These are phyloP conservation scores for Ceratina australensis DNA, from an alignment of 1,140 invertebrate genomes.

Conservation along the genomic window DNA sequence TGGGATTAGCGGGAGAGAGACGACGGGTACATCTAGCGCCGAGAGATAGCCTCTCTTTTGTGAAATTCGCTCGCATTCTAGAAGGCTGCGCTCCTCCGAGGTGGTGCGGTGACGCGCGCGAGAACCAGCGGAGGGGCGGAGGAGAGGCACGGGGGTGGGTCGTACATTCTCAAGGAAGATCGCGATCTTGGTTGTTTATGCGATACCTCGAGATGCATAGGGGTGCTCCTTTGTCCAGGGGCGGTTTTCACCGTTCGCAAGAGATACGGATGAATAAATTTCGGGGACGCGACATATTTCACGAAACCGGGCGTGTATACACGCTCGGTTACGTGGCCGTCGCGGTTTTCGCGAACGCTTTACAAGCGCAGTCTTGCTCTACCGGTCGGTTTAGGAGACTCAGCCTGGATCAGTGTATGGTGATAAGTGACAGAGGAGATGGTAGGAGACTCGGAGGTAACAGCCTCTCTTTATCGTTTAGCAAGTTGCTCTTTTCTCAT, in stretches of 20 bases:
- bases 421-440: slow-evolving; percentile 36
- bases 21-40: background rate
- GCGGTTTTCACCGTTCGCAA: slow-evolving; percentile 56
- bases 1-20: slow-evolving; percentile 51
- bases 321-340: slow-evolving; percentile 26
- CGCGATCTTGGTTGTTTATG: slow-evolving; percentile 71
- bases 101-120: background rate
- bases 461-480: slow-evolving; percentile 29
- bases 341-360: slow-evolving; percentile 26
- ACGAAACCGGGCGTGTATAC: slow-evolving; percentile 11
- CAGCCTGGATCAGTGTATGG: slow-evolving; percentile 27
- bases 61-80: slow-evolving; percentile 27
- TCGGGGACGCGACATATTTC: slow-evolving; percentile 46
- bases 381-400: slow-evolving; percentile 38
- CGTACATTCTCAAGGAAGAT: slow-evolving; percentile 63
- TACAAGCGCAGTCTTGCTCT: slow-evolving; percentile 27
- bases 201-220: slow-evolving; percentile 60
- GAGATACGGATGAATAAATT: slow-evolving; percentile 59
- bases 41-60: slow-evolving; percentile 52
- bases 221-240: slow-evolving; percentile 69
- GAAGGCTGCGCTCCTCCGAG: background rate
- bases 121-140: background rate
- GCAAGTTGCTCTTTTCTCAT: background rate
- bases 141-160: slow-evolving; percentile 18
- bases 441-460: slow-evolving; percentile 8